A percentile compares a stretch with the other conserved stretches of the same genome.
Evolutionary conservation across 2,113 vertebrate genomes (phyloP).

Genomic region (human): GRCh38 chr14:94143501-94144000

Average conservation of each 20-base stretch:
- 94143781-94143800: neutral
- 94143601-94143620: neutral
- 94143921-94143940: neutral
- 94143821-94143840: neutral
- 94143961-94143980: neutral
- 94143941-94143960: neutral
- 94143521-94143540: neutral
- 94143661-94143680: neutral
- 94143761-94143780: rapidly evolving
- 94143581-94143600: neutral
- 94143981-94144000: neutral
- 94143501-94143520: neutral
- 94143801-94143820: rapidly evolving
- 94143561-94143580: neutral
- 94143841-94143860: neutral
- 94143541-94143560: neutral
- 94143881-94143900: neutral
- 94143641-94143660: neutral
- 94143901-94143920: rapidly evolving
- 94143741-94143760: neutral
- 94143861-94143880: neutral
- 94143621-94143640: neutral
- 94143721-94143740: neutral
- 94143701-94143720: neutral
- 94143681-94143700: neutral